Evolutionary conservation across 2,797 vertebrate species (phyloP), one percentile per base, ranked within the genome.

Genomic region (Tarsius wallacei): DNA sequence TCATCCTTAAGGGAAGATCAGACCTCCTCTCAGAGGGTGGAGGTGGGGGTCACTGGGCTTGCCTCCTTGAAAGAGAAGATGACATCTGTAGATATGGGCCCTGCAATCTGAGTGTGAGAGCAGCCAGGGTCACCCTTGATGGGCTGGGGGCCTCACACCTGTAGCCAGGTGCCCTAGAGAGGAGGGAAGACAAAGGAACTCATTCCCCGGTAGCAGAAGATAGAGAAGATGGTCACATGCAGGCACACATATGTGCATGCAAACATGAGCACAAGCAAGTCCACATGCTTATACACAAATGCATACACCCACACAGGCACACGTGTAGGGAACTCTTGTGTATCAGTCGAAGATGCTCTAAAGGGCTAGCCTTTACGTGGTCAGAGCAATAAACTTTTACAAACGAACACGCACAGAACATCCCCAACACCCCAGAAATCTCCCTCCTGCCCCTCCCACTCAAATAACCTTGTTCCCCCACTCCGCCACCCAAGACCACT

Each of bases 51-150:
- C 22, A 24, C 36, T 47, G 70, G 47, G 11, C 12, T 4, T 6
- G 22, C 7, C 36, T 49, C 42, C 42, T 24, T 9, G 71, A 28
- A 42, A 42, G 47, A 73, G 24, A 24, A 47, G 71, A 26, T 0
- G 6, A 22, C 21, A 0, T 14, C 71, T 26, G 57, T 24, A 21
- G 16, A 26, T 15, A 7, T 1, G 0, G 28, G 36, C 31, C 16
- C 77, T 15, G 19, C 2, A 0, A 53, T 8, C 42, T 8, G 10
- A 0, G 55, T 9, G 10, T 0, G 2, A 70, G 49, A 77, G 15
- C 42, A 61, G 36, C 51, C 5, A 0, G 26, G 2, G 24, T 26
- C 31, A 6, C n/a, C 49, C 28, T 47, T 11, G 22, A 3, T 1
- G 59, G 80, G 26, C 24, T 10, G 8, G 16, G 16, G 36, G 26